Base-by-base conservation (phyloP, 2,797 vertebrate species). In the Silurus aristotelis region DNA sequence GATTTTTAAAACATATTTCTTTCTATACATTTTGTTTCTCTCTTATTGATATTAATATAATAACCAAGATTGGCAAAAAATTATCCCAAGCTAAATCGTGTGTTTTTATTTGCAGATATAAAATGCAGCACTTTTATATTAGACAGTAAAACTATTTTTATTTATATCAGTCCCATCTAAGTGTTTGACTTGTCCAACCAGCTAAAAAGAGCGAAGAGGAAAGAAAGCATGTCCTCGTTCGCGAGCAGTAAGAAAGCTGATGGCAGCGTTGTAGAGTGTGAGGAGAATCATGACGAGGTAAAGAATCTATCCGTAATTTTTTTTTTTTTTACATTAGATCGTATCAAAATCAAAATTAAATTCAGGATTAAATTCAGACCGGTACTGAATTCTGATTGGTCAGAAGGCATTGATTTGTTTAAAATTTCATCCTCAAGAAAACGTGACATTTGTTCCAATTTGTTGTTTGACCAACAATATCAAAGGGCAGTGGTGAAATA, bases 161-260 rank as follows among this genome's bases (percentile, higher is more conserved):
- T 43, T 22, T 5, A 71, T 43, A 8, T 14, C 20, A 43, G 22
- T 78, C 60, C 66, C 0, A 43, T 64, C 67, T 70, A 19, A 78
- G 0, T 52, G 15, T 72, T 78, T 75, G 27, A 82, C 71, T 87
- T 87, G 14, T 48, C 71, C 48, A 5, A 87, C 31, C 68, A 90
- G 13, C 80, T 91, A 76, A 91, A 92, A 25, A 90, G 90, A 64
- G 75, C 2, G 0, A 52, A 64, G n/a, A 58, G 84, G 46, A 90
- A 91, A 25, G 90, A 91, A 91, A 93, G 14, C 84, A 58, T 70
- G 14, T 83, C 73, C 17, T 87, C 91, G 9, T 56, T 80, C 68
- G 80, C 78, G 15, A 87, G 58, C 67, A 60, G 70, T 78, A 89
- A 70, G 55, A 85, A 89, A 70, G 73, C 17, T 1, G 85, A 85